These are phyloP conservation scores for Corythoichthys haematopterus DNA, from an alignment of 2,113 vertebrate genomes.

Conservation along the genomic window DNA sequence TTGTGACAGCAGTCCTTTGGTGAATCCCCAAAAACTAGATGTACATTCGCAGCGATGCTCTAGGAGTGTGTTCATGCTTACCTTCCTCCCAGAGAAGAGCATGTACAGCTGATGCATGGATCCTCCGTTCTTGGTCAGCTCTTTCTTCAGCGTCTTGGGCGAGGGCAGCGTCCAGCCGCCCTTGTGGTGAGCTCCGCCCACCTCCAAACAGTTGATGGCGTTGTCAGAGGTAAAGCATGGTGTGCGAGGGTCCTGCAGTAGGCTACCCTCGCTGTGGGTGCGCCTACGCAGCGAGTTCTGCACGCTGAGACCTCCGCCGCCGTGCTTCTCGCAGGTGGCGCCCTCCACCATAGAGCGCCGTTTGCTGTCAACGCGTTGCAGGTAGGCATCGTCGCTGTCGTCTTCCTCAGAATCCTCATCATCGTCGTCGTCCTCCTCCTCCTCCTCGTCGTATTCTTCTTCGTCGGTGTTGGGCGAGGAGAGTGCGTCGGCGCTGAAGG, in stretches of 20 bases:
- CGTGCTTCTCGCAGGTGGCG: slow-evolving; percentile 72
- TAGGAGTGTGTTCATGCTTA: slow-evolving; percentile 52
- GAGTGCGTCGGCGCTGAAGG: slow-evolving; percentile 76
- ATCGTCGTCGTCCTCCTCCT: slow-evolving; percentile 69
- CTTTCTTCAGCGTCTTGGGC: slow-evolving; percentile 88
- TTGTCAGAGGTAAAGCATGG: slow-evolving; percentile 91
- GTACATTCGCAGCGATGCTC: not conserved
- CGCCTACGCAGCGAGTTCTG: slow-evolving; percentile 88
- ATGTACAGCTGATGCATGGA: slow-evolving; percentile 92
- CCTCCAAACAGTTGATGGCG: slow-evolving; percentile 85
- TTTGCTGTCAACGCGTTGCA: slow-evolving; percentile 76
- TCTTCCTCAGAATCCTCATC: slow-evolving; percentile 76
- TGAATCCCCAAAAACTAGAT: not conserved
- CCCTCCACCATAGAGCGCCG: slow-evolving; percentile 90
- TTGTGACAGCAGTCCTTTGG: not conserved
- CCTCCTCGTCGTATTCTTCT: slow-evolving; percentile 75
- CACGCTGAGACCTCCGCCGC: slow-evolving; percentile 76
- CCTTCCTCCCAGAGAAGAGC: slow-evolving; percentile 91
- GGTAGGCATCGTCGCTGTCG: slow-evolving; percentile 79
- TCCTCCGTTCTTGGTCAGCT: slow-evolving; percentile 84
- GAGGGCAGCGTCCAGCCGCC: slow-evolving; percentile 84
- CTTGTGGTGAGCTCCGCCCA: slow-evolving; percentile 37
- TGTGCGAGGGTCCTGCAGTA: slow-evolving; percentile 84
- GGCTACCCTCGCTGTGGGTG: slow-evolving; percentile 93
- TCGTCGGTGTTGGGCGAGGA: slow-evolving; percentile 71